Percentiles rank a stretch among this genome's conserved stretches.
These are phyloP conservation scores for Drosophila prostipennis DNA, from an alignment of 2,888 invertebrate species.

Conservation along the genomic window DNA sequence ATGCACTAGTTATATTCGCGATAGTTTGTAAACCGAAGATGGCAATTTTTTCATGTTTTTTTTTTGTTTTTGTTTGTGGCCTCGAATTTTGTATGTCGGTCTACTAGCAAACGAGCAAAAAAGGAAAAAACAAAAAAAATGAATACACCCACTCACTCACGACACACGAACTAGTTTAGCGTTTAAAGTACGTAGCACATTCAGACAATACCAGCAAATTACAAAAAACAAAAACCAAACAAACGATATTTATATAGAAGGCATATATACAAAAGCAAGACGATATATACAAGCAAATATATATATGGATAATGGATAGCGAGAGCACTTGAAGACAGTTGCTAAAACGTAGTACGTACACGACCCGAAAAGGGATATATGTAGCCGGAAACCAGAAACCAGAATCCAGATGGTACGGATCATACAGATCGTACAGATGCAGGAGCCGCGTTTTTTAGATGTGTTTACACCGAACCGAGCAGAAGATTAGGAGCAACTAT, in stretches of 20 bases:
- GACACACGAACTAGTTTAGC: conserved; percentile 67
- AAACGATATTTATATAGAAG: conserved; percentile 38
- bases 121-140: background rate
- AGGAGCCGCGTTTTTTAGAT: conserved; percentile 35
- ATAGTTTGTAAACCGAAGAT: conserved; percentile 65
- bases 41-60: conserved; percentile 51
- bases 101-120: conserved; percentile 1
- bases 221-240: conserved; percentile 26
- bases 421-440: background rate
- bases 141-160: conserved; percentile 11
- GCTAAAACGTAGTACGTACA: conserved; percentile 19
- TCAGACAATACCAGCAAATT: conserved; percentile 71
- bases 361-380: background rate
- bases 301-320: conserved; percentile 10
- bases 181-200: conserved; percentile 73
- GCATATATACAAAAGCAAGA: conserved; percentile 35
- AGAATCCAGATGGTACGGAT: too few relatives aligned
- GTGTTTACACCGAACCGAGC: conserved; percentile 43
- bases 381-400: too few relatives aligned
- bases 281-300: conserved; percentile 22
- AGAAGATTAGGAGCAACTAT: conserved; percentile 12
- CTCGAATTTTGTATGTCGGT: conserved; percentile 15
- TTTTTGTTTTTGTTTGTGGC: conserved; percentile 5
- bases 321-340: conserved; percentile 31
- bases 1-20: conserved; percentile 62